Evolutionary conservation across 2,888 invertebrate genomes (phyloP), one percentile per base, ranked within the genome.

Genomic region (Rhamnusium bicolor): DNA sequence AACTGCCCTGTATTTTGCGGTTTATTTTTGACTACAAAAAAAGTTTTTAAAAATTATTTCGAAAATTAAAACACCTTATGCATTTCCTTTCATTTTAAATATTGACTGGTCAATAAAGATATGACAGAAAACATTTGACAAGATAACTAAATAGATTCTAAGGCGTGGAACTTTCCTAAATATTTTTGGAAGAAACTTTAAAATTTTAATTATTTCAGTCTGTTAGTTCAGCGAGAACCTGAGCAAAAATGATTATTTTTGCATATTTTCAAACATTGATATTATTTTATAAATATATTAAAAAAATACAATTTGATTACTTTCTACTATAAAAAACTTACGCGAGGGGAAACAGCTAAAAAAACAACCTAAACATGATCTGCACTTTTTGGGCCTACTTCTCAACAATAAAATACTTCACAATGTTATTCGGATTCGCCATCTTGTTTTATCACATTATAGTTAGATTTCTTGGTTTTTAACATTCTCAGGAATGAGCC

Each of bases 401-500:
- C 32, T 10, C 10, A 32, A n/a, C 2, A 32, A 32, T 1, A 32
- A 12, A 32, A 32, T 29, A 19, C 1, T 10, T 21, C 40, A 46
- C 29, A 56, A 56, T 24, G 58, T 60, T 72, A 79, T 81, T 87
- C 87, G 10, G 85, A 85, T 69, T 88, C 88, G 4, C 85, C 86
- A 54, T 88, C 88, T 72, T 88, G 92, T 80, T 93, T 91, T 87
- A 94, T 94, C 63, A 93, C 93, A 86, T 94, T 94, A 84, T 94
- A 94, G 86, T 94, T 94, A 73, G 93, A 93, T 83, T 93, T 93
- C 86, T 93, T 93, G 85, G 92, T 92, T 82, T 92, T 91, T 79
- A 94, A 87, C 94, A 94, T 94, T 78, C 94, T 90, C 72, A 94
- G 89, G 86, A 94, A 94, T 60, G 94, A 94, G 63, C 94, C 94